Evolutionary conservation across 2,113 vertebrate genomes (phyloP).

Genomic region (Chitala chitala): DNA sequence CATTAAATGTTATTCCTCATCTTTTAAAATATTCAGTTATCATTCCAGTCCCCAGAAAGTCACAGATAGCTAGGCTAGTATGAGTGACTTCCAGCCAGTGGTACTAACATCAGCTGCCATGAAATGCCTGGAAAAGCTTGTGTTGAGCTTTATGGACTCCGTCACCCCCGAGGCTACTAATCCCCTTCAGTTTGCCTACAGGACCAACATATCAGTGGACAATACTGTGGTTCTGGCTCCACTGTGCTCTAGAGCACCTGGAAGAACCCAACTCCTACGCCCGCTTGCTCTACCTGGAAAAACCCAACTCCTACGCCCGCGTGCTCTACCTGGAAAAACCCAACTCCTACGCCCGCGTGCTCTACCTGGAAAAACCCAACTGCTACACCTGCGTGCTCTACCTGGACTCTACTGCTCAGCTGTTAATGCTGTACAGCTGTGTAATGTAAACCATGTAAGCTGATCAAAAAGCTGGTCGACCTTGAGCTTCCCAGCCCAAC

Average conservation of each 20-base stretch:
- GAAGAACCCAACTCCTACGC: slow-evolving; percentile 70
- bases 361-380: slow-evolving; percentile 81
- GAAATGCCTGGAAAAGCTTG: too few relatives aligned
- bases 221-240: neutral
- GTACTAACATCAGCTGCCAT: neutral
- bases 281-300: slow-evolving; percentile 83
- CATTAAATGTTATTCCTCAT: too few relatives aligned
- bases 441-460: too few relatives aligned
- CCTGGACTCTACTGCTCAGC: too few relatives aligned
- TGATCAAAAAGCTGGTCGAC: too few relatives aligned
- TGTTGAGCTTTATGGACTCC: too few relatives aligned
- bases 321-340: slow-evolving; percentile 82
- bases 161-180: too few relatives aligned
- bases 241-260: slow-evolving; percentile 92
- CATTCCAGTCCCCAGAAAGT: too few relatives aligned
- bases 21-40: neutral
- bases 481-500: too few relatives aligned
- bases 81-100: neutral
- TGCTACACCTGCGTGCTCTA: too few relatives aligned
- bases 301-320: slow-evolving; percentile 70
- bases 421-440: too few relatives aligned
- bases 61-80: neutral
- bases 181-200: too few relatives aligned
- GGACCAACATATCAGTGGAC: neutral
- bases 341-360: slow-evolving; percentile 72